Evolutionary conservation across 1,140 invertebrate species (phyloP).

Genomic region (Centruroides sculpturatus): DNA sequence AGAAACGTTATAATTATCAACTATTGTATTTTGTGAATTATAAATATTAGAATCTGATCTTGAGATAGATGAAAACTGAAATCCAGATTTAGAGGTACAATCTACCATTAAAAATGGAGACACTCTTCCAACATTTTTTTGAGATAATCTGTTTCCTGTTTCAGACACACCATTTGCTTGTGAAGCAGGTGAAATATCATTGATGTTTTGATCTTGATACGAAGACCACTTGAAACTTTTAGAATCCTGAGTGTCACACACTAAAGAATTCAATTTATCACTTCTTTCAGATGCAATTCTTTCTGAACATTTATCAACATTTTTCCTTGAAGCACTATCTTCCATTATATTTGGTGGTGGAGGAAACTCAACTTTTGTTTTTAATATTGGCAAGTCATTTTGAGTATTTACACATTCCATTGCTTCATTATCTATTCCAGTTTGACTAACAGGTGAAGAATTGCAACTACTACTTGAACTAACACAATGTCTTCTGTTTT

Average conservation of each 20-base stretch:
- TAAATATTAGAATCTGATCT: too few relatives aligned
- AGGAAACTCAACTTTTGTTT: constrained; percentile 10
- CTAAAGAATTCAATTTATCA: too few relatives aligned
- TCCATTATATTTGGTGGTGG: constrained; percentile 1
- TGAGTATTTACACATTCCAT: background rate
- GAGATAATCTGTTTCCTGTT: background rate
- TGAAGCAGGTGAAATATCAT: too few relatives aligned
- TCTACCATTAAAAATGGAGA: constrained; percentile 11
- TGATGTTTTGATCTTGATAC: too few relatives aligned
- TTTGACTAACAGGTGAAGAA: background rate
- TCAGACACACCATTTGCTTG: too few relatives aligned
- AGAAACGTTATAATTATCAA: too few relatives aligned
- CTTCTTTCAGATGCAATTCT: background rate
- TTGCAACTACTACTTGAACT: background rate
- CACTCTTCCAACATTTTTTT: constrained; percentile 10
- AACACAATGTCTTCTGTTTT: background rate
- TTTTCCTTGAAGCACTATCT: too few relatives aligned
- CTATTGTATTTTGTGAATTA: too few relatives aligned
- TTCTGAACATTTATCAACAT: constrained; percentile 1
- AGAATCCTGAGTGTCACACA: too few relatives aligned
- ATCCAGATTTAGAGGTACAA: background rate
- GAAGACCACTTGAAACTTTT: too few relatives aligned
- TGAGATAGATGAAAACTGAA: too few relatives aligned
- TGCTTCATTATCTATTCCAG: background rate
- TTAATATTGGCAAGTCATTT: background rate